Base-by-base conservation (phyloP, 1,140 invertebrate genomes). In the Diploscapter pachys region DNA sequence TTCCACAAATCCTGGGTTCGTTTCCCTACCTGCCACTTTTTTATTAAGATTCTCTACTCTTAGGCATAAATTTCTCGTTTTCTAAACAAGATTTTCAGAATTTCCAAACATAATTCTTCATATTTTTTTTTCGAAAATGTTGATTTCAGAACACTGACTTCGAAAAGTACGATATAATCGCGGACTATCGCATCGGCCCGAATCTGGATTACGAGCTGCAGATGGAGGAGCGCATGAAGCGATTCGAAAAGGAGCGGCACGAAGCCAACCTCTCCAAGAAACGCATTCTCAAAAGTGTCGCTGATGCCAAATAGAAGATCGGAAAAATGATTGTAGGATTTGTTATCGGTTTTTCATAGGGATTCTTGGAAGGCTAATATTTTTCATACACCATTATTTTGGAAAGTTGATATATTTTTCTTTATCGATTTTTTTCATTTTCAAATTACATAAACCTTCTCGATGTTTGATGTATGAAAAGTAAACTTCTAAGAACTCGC, bases 111-210 rank as follows among this genome's bases (percentile, higher is more conserved):
- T 59, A 59, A 11, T 59, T 31, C 57, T 59, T 11, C 9, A 11
- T 59, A 11, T 31, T 59, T 31, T 11, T 59, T 59, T 11, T 31
- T 31, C 9, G 9, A 11, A 6, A 5, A 53, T 9, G 11, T 8
- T 8, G 56, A 9, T 52, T 54, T n/a, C 31, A 72, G 54, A 65
- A 85, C 4, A 71, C 78, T 55, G 76, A 81, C 51, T 81, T 77
- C 52, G 61, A 75, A 49, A 82, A 84, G 55, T 84, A 77, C 64
- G 83, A 84, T 75, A 55, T 84, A 6, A 79, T 84, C 66, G 81
- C 77, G 11, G 64, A 83, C 62, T 84, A 84, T 57, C 75, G 83
- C n/a, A 79, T 78, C 9, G 56, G 71, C 8, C 70, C 65, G 6
- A 83, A 78, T 49, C 53, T 78, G 51, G 82, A 84, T 61, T 71